These are phyloP conservation scores for Drosophila kepulauana DNA, from an alignment of 1,140 invertebrate genomes.

Conservation along the genomic window DNA sequence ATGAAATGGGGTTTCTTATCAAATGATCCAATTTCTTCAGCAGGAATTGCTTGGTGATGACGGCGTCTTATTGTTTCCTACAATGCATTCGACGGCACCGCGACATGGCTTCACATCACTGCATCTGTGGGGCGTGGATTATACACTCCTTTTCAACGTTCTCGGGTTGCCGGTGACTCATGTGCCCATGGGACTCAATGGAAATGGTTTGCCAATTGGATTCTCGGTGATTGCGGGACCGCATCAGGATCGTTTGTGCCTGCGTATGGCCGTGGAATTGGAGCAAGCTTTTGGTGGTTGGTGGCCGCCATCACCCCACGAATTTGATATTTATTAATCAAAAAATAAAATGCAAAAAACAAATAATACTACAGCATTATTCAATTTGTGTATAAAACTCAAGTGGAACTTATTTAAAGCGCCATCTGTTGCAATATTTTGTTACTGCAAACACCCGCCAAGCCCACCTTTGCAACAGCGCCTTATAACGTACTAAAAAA, in stretches of 20 bases:
- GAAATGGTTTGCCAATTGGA: conserved; percentile 89
- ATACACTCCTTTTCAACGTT: conserved; percentile 91
- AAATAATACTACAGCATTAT: background rate
- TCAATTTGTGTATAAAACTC: background rate
- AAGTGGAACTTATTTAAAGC: background rate
- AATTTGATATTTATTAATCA: conserved; percentile 20
- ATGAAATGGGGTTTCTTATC: background rate
- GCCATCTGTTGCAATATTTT: conserved; percentile 16
- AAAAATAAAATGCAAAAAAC: background rate
- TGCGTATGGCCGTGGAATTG: conserved; percentile 91
- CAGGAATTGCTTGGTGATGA: conserved; percentile 87
- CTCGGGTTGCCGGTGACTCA: conserved; percentile 91
- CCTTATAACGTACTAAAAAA: conserved; percentile 12
- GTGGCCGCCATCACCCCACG: conserved; percentile 82
- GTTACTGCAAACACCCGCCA: conserved; percentile 4
- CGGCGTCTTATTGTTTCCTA: conserved; percentile 92
- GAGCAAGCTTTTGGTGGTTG: conserved; percentile 93
- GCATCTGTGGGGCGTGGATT: conserved; percentile 88
- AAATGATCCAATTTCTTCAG: conserved; percentile 20
- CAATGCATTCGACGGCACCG: conserved; percentile 88
- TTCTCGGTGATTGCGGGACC: conserved; percentile 89
- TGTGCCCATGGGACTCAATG: conserved; percentile 89
- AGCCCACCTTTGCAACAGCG: background rate
- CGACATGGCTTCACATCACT: conserved; percentile 88
- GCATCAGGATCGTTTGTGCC: conserved; percentile 90